These are phyloP conservation scores for Conus ventricosus DNA, from an alignment of 1,140 invertebrate genomes.

Conservation along the genomic window DNA sequence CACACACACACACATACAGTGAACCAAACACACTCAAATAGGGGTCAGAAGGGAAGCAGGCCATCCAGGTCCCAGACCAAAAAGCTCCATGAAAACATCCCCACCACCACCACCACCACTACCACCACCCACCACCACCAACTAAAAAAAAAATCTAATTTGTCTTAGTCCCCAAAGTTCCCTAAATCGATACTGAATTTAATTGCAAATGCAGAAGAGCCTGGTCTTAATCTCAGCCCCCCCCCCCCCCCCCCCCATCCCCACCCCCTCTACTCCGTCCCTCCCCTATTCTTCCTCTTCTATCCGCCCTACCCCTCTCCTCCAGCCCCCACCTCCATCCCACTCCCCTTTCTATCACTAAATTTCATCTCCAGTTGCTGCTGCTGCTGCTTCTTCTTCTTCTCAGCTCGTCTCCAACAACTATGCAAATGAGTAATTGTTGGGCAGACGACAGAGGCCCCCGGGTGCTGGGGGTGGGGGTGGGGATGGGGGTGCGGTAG, in stretches of 20 bases:
- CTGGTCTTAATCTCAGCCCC: no score
- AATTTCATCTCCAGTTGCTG: not conserved
- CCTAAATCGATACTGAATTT: conserved; percentile 10
- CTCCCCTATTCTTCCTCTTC: no score
- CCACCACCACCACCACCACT: no score
- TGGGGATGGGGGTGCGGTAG: not conserved
- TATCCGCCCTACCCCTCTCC: not conserved
- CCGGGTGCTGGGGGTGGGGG: not conserved
- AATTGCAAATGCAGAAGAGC: conserved; percentile 4
- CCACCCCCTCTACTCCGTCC: not conserved
- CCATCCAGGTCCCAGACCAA: no score
- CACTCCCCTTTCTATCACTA: not conserved
- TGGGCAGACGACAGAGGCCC: not conserved
- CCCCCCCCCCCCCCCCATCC: not conserved
- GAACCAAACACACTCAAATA: no score
- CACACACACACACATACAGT: not conserved
- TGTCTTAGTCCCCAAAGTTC: not conserved
- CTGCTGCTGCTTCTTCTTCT: not conserved
- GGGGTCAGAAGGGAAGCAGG: no score
- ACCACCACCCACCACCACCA: no score
- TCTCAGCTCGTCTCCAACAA: conserved; percentile 9
- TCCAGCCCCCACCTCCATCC: not conserved
- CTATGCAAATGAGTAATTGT: conserved; percentile 33
- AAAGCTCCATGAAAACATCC: no score
- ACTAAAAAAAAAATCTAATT: not conserved